These are phyloP conservation scores for Drosophila tani DNA, from an alignment of 1,140 invertebrate genomes.

Conservation along the genomic window DNA sequence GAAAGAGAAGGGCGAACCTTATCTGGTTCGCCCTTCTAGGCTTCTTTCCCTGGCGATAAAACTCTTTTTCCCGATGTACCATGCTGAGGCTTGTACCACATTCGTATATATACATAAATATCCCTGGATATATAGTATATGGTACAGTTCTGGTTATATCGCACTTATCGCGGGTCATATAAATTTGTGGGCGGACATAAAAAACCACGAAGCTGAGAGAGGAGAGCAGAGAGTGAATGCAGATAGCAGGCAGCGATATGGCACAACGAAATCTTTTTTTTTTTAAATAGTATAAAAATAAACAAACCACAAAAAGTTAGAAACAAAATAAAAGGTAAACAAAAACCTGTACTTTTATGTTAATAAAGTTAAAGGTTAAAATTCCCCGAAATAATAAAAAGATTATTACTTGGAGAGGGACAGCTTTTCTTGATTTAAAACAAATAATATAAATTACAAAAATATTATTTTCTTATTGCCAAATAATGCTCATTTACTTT, in stretches of 20 bases:
- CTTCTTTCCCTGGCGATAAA: conserved; percentile 34
- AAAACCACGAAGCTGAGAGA: conserved; percentile 41
- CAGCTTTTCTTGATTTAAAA: too few relatives aligned
- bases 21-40: conserved; percentile 20
- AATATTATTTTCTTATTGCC: not conserved
- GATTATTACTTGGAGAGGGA: too few relatives aligned
- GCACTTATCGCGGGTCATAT: conserved; percentile 69
- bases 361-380: conserved; percentile 5
- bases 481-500: too few relatives aligned
- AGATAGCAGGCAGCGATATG: conserved; percentile 58
- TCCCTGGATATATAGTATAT: conserved; percentile 1
- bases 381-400: conserved; percentile 4
- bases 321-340: conserved; percentile 1
- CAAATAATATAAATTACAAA: not conserved
- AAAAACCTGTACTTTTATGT: not conserved
- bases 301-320: not conserved
- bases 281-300: conserved; percentile 49
- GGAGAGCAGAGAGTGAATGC: conserved; percentile 13
- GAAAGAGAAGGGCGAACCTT: conserved; percentile 8
- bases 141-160: conserved; percentile 38
- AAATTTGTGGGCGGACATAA: conserved; percentile 80
- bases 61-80: not conserved
- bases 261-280: conserved; percentile 51
- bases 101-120: not conserved
- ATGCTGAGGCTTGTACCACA: conserved; percentile 5